Conservation (phyloP, 2,888 invertebrate genomes). For the Heliconius ethilla region DNA sequence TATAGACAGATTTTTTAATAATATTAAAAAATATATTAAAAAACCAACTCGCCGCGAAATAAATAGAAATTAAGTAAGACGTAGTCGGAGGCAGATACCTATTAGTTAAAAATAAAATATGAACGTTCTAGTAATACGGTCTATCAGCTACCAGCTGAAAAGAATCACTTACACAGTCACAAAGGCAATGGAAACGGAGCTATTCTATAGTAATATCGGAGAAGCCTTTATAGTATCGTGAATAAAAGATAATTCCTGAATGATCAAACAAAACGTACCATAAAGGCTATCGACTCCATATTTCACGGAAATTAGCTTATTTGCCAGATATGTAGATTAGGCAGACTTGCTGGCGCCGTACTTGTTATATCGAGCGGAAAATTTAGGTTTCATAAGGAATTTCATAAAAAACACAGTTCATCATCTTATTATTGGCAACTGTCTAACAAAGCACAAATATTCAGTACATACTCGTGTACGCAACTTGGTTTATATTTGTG, state of each 20-base stretch:
- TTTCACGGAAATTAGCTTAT: constrained; percentile 70
- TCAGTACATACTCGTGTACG: background rate
- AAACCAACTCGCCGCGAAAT: too few species aligned
- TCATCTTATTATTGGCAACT: constrained; percentile 33
- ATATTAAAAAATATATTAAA: too few species aligned
- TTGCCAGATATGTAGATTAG: constrained; percentile 58
- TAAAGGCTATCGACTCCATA: constrained; percentile 58
- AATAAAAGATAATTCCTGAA: constrained; percentile 49
- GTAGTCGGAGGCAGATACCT: background rate
- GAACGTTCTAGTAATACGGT: constrained; percentile 28
- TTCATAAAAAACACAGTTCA: constrained; percentile 30
- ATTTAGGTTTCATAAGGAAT: constrained; percentile 51
- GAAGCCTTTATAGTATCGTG: constrained; percentile 43
- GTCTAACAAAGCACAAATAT: constrained; percentile 19
- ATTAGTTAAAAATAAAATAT: constrained; percentile 19
- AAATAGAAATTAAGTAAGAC: background rate
- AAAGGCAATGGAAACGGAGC: constrained; percentile 42
- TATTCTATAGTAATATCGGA: constrained; percentile 36
- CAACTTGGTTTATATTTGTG: background rate
- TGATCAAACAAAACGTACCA: constrained; percentile 53
- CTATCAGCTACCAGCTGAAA: constrained; percentile 32
- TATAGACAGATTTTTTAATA: too few species aligned
- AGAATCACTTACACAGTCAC: constrained; percentile 42
- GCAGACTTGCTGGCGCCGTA: constrained; percentile 64
- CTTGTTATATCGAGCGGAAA: constrained; percentile 55